Percentiles rank a stretch among this genome's conserved stretches.
Conservation (phyloP, 2,888 invertebrate genomes). For the Acrobasis suavella region DNA sequence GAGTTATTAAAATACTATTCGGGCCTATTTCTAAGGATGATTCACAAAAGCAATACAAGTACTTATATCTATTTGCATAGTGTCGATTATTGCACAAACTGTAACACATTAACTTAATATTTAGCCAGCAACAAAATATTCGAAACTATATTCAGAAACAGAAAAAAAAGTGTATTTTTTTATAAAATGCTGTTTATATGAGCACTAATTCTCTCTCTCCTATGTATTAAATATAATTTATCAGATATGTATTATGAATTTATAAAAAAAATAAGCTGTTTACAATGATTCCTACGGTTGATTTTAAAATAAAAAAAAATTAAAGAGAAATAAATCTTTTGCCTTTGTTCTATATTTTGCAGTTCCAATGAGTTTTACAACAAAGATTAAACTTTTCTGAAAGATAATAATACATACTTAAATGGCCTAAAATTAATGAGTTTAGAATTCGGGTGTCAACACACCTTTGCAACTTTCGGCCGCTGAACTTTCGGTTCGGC, state of each 20-base stretch:
- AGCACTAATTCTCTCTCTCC: not conserved
- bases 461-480: too few species aligned
- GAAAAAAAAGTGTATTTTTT: not conserved
- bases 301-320: too few species aligned
- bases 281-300: too few species aligned
- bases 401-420: not conserved
- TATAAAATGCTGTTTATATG: not conserved
- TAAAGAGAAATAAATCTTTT: too few species aligned
- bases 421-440: constrained; percentile 11
- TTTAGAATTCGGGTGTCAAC: not conserved
- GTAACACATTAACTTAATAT: constrained; percentile 35
- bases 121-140: constrained; percentile 22
- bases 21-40: constrained; percentile 24
- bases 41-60: constrained; percentile 19
- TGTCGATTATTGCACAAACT: constrained; percentile 38
- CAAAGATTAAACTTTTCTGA: not conserved
- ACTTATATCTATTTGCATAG: constrained; percentile 18
- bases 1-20: constrained; percentile 19
- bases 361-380: not conserved
- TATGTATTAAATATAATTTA: not conserved
- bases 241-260: not conserved
- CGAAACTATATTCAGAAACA: constrained; percentile 3
- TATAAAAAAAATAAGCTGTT: too few species aligned
- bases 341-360: not conserved
- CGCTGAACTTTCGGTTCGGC: too few species aligned